Conservation (phyloP, 2,113 vertebrate species). For the Arizona elegans region DNA sequence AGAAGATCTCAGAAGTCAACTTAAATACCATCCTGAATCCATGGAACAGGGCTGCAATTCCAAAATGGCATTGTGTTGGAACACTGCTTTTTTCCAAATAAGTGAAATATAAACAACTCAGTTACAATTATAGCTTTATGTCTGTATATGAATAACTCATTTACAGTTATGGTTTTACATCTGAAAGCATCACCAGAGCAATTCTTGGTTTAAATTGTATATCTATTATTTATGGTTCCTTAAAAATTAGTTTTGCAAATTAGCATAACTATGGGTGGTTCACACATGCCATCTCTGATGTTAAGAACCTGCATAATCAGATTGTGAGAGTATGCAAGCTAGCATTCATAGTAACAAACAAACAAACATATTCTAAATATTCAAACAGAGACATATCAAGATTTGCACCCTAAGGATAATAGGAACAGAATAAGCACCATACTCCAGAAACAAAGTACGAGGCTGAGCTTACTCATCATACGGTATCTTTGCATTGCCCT, state of each 20-base stretch:
- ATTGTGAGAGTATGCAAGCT: neutral
- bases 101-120: neutral
- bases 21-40: neutral
- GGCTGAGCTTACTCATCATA: neutral
- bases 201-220: neutral
- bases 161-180: neutral
- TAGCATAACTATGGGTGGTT: neutral
- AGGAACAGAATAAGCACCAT: neutral
- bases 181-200: neutral
- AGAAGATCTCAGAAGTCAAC: slow-evolving; percentile 1
- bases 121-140: neutral
- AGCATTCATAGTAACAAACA: neutral
- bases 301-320: neutral
- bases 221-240: neutral
- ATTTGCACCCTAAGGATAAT: neutral
- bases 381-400: neutral
- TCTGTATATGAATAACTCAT: too few species aligned
- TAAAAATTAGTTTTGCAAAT: neutral
- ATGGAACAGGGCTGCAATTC: neutral
- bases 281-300: neutral
- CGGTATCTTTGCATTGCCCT: neutral
- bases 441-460: neutral
- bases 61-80: neutral
- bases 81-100: neutral
- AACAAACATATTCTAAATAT: neutral